These are phyloP conservation scores for Eulemur rubriventer DNA, from an alignment of 2,797 vertebrate genomes.

Conservation along the genomic window DNA sequence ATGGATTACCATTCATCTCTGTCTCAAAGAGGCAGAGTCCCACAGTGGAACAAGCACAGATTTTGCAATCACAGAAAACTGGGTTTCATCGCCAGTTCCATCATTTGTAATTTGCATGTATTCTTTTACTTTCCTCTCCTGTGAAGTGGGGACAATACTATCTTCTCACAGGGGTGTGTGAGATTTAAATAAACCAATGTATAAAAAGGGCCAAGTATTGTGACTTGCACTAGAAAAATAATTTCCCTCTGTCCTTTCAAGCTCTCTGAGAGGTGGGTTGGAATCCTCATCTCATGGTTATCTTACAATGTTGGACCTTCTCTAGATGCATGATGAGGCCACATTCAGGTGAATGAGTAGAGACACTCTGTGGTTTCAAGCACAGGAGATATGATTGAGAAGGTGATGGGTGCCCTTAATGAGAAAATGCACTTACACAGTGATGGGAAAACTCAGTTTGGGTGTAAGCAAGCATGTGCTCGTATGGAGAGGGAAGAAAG, in stretches of 20 bases:
- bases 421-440: neutral
- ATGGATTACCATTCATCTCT: neutral
- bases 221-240: neutral
- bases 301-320: conserved; percentile 12
- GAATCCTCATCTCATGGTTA: neutral
- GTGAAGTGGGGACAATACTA: neutral
- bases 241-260: neutral
- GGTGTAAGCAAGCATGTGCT: neutral
- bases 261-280: neutral
- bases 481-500: neutral
- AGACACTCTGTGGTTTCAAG: neutral
- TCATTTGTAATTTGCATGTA: neutral
- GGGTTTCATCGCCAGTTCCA: neutral
- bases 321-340: neutral
- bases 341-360: neutral
- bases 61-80: neutral
- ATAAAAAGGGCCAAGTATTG: neutral
- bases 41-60: neutral
- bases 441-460: neutral
- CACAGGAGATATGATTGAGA: neutral
- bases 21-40: neutral
- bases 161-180: neutral
- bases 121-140: neutral
- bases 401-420: neutral
- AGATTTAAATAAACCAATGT: neutral